phyloP scores from a whole-genome alignment of 1,140 invertebrate genomes.

The Plutomurus gul region DNA sequence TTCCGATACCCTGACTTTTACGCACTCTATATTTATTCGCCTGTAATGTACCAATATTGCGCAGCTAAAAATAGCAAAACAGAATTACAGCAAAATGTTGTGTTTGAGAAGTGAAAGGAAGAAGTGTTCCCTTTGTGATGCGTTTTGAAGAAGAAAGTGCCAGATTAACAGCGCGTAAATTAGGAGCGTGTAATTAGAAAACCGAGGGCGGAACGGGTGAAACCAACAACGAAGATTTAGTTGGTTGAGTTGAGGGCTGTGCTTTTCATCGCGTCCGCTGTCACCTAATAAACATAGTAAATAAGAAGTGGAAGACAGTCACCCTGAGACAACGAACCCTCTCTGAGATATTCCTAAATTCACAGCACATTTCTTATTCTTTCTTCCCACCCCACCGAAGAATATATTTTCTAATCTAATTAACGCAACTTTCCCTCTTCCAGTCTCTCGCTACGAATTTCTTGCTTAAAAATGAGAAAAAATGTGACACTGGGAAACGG shows the following conservation, averaged over 20 bases:
- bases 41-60: no score
- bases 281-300: neutral
- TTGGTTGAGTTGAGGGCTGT: neutral
- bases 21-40: no score
- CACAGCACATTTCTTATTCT: neutral
- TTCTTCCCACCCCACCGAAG: neutral
- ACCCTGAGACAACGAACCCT: neutral
- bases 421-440: neutral
- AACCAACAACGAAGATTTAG: neutral
- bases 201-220: neutral
- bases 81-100: no score
- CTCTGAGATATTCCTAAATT: neutral
- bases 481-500: no score
- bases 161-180: neutral
- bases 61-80: no score
- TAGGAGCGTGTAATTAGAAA: neutral
- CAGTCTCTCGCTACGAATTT: neutral
- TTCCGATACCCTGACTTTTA: no score
- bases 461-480: no score
- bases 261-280: neutral
- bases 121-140: neutral
- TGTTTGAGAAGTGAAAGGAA: no score
- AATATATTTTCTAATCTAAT: conserved; percentile 25
- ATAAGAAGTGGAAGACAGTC: neutral
- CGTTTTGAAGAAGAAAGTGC: no score